Conservation (phyloP, 2,113 vertebrate species). For the Rhodinocichla rosea region DNA sequence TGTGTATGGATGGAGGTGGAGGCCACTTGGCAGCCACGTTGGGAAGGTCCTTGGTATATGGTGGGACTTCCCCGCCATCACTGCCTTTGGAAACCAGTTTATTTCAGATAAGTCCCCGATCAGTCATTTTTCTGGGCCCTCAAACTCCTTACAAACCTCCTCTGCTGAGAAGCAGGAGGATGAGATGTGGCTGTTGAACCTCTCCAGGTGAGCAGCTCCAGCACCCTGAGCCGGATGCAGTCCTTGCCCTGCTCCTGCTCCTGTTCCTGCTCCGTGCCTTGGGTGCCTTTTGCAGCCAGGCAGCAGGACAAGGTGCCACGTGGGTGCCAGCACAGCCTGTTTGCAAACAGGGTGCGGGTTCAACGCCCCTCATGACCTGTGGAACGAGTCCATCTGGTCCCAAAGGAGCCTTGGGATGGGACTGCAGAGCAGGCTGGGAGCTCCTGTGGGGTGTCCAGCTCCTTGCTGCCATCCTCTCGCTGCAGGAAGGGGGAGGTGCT, state of each 20-base stretch:
- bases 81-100: neutral
- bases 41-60: rapidly evolving
- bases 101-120: neutral
- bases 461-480: neutral
- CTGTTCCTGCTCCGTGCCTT: neutral
- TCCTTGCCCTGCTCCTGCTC: neutral
- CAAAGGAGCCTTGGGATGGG: neutral
- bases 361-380: neutral
- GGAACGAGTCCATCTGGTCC: neutral
- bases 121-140: rapidly evolving
- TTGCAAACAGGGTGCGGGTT: neutral
- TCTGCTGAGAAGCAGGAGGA: neutral
- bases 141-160: neutral
- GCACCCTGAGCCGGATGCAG: rapidly evolving
- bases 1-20: neutral
- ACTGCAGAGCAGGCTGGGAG: neutral
- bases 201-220: neutral
- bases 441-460: neutral
- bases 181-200: neutral
- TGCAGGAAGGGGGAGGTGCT: neutral
- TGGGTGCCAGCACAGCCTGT: neutral
- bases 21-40: rapidly evolving
- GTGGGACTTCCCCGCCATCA: neutral
- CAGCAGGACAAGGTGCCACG: neutral
- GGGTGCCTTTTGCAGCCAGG: neutral